phyloP scores from a whole-genome alignment of 2,113 vertebrate genomes.

The Synchiropus splendidus region DNA sequence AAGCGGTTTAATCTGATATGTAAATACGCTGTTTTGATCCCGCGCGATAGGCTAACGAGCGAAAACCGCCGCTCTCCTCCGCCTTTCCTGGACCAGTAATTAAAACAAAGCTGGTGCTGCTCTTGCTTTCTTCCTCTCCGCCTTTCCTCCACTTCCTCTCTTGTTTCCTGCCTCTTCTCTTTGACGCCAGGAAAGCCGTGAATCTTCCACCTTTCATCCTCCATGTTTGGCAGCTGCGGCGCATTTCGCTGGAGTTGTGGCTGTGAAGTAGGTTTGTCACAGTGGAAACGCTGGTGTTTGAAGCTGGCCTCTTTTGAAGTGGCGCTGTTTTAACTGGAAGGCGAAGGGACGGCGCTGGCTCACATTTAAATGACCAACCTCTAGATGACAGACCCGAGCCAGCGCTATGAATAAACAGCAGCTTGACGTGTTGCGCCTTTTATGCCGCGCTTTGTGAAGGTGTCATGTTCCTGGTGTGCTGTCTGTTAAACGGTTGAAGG shows the following conservation, averaged over 20 bases:
- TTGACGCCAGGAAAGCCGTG: constrained; percentile 71
- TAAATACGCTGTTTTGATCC: constrained; percentile 88
- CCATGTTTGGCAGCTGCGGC: constrained; percentile 70
- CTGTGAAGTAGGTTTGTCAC: constrained; percentile 60
- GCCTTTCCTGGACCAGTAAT: constrained; percentile 67
- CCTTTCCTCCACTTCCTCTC: constrained; percentile 36
- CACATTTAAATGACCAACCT: constrained; percentile 65
- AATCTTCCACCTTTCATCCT: constrained; percentile 70
- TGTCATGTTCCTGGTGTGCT: constrained; percentile 51
- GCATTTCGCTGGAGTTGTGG: constrained; percentile 56
- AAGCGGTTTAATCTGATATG: constrained; percentile 93
- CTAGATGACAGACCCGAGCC: constrained; percentile 56
- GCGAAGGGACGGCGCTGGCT: constrained; percentile 51
- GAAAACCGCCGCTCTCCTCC: constrained; percentile 50
- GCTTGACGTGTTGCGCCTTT: constrained; percentile 33
- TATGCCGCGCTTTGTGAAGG: constrained; percentile 49
- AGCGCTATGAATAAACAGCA: constrained; percentile 53
- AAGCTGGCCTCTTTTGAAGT: constrained; percentile 62
- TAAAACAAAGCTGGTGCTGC: constrained; percentile 77
- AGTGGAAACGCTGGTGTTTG: constrained; percentile 53
- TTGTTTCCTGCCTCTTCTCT: constrained; percentile 42
- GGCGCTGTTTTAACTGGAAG: constrained; percentile 54
- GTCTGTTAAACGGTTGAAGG: constrained; percentile 56
- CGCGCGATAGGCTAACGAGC: constrained; percentile 82
- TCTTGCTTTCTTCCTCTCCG: constrained; percentile 47